Evolutionary conservation across 2,797 vertebrate species (phyloP), one percentile per base, ranked within the genome.

Genomic region (Tenualosa ilisha): DNA sequence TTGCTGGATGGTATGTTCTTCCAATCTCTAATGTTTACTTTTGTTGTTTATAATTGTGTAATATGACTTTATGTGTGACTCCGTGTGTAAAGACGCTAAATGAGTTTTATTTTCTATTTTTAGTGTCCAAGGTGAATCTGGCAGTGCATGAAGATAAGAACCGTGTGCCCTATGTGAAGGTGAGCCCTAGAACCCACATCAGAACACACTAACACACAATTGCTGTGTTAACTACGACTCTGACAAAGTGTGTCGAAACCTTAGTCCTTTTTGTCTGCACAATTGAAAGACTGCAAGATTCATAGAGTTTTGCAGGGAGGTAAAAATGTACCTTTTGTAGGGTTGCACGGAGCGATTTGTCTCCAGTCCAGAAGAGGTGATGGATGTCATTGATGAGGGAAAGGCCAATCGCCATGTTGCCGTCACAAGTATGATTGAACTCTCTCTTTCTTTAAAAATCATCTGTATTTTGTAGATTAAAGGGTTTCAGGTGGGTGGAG

Each of bases 371-470:
- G 97, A 98, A 83, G 97, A 98, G 85, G 96, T 98, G 86, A 95
- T 99, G 97, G 97, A 98, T n/a, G 97, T 99, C 68, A 98, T 98
- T 11, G 97, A 99, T 8, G 97, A 98, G 82, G 98, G 97, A 11
- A 99, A 99, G 91, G 94, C 96, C 40, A 98, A 98, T 88, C 93
- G 98, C 3, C 97, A 98, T 0, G 98, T 99, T 82, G 97, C 98
- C 0, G 98, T 99, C 51, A 98, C 97, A 6, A 98, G 98, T 99
- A 93, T 87, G 97, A 91, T 8, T 81, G 81, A 20, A 22, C 12
- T 31, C 54, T 43, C 81, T n/a, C 13, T 65, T 12, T 22, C 2
- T 82, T 17, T 24, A 26, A 20, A 40, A 54, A 31, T 31, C 31
- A 31, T 11, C 50, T 11, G 12, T 56, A 22, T 56, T 56, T 22